Evolutionary conservation across 2,113 vertebrate species (phyloP).

Genomic region (Cryptotis parvus): DNA sequence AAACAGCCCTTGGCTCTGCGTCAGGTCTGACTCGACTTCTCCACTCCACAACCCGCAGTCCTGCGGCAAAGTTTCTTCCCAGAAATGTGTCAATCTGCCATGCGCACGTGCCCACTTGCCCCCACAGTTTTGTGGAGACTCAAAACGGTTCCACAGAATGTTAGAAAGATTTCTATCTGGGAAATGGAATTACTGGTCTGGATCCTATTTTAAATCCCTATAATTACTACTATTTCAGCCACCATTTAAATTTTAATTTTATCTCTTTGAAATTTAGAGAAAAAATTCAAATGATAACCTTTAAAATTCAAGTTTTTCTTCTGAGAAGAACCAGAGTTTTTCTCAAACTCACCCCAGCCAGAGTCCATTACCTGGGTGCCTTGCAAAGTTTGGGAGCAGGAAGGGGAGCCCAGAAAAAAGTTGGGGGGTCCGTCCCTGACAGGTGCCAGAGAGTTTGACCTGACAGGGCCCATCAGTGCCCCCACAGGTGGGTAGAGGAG

Average conservation of each 20-base stretch:
- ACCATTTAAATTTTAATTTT: neutral
- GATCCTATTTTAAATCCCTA: neutral
- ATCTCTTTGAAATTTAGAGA: neutral
- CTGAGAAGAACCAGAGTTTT: neutral
- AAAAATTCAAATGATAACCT: neutral
- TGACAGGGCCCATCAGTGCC: no score
- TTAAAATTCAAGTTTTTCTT: conserved; percentile 19
- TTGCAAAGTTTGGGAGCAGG: no score
- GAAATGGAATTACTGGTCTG: neutral
- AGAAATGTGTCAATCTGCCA: neutral
- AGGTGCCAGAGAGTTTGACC: no score
- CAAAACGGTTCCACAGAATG: neutral
- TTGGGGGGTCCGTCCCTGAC: no score
- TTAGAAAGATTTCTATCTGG: neutral
- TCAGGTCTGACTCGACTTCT: no score
- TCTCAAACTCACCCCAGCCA: neutral
- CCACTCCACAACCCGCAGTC: no score
- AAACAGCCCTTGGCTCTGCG: no score
- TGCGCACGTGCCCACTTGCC: neutral
- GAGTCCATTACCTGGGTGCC: no score
- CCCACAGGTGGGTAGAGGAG: no score
- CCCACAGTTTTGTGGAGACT: neutral
- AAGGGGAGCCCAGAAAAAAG: no score
- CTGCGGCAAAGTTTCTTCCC: no score
- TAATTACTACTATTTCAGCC: conserved; percentile 16